Conservation (phyloP, 2,888 invertebrate species). For the Alloplasta piceator region DNA sequence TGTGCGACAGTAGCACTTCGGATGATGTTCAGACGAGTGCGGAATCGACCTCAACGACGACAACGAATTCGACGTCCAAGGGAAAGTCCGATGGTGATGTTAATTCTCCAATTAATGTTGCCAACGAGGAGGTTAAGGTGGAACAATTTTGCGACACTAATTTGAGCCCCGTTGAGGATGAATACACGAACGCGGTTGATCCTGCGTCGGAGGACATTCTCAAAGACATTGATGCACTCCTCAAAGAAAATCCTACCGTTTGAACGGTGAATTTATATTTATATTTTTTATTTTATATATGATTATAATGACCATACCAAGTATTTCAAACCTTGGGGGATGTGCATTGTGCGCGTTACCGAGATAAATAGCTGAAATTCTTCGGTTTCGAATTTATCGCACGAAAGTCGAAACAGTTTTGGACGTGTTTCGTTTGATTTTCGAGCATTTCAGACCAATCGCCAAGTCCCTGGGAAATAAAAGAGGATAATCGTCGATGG, state of each 20-base stretch:
- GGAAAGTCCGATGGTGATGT: constrained; percentile 42
- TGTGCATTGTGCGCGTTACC: neutral
- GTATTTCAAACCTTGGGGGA: neutral
- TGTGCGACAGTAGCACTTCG: constrained; percentile 79
- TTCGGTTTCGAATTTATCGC: neutral
- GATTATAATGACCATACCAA: neutral
- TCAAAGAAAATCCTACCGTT: constrained; percentile 72
- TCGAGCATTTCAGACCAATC: neutral
- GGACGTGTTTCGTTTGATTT: no score
- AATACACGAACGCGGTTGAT: constrained; percentile 72
- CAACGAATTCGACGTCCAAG: constrained; percentile 14
- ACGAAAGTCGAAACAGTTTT: neutral
- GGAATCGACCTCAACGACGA: constrained; percentile 25
- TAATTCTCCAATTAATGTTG: constrained; percentile 23
- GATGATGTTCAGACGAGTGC: constrained; percentile 64
- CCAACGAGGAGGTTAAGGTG: constrained; percentile 63
- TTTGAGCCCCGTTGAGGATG: constrained; percentile 71
- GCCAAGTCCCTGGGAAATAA: neutral
- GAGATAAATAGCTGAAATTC: constrained; percentile 7
- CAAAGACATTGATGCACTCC: constrained; percentile 79
- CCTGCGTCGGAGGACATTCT: constrained; percentile 77
- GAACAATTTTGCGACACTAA: constrained; percentile 68
- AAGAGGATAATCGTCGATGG: no score
- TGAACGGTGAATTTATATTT: constrained; percentile 53
- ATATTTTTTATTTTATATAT: constrained; percentile 11